Percentiles rank a stretch among this genome's conserved stretches.
phyloP scores from a whole-genome alignment of 2,888 invertebrate genomes.

The Eupeodes latifasciatus region DNA sequence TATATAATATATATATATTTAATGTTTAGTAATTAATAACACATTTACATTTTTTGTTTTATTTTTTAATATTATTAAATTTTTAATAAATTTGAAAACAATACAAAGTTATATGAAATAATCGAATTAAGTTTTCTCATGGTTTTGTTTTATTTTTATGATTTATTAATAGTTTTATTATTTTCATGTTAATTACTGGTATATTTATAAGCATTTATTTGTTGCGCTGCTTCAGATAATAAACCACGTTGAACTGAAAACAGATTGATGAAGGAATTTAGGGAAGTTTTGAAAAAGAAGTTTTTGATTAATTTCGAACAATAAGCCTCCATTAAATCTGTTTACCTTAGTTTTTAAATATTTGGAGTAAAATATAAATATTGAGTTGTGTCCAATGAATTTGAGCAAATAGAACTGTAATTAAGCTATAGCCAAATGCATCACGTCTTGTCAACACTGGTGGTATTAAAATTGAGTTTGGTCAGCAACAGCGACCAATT shows the following conservation, averaged over 20 bases:
- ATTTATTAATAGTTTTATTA: background rate
- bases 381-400: no score
- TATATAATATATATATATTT: constrained; percentile 49
- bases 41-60: constrained; percentile 68
- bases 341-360: no score
- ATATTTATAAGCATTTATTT: constrained; percentile 8
- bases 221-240: background rate
- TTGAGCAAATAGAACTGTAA: no score
- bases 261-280: no score
- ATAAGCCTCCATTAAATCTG: no score
- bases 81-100: constrained; percentile 56
- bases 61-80: constrained; percentile 16
- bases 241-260: no score
- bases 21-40: constrained; percentile 70
- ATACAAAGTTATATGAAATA: constrained; percentile 41
- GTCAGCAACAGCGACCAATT: no score
- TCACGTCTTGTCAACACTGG: no score
- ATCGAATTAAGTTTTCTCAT: constrained; percentile 71
- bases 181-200: background rate
- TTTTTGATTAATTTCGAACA: background rate
- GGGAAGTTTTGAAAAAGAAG: background rate
- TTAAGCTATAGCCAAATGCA: no score
- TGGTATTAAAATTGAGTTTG: no score
- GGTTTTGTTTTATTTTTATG: background rate
- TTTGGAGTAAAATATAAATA: no score